phyloP scores from a whole-genome alignment of 2,797 vertebrate species.

The Gorsachius magnificus region DNA sequence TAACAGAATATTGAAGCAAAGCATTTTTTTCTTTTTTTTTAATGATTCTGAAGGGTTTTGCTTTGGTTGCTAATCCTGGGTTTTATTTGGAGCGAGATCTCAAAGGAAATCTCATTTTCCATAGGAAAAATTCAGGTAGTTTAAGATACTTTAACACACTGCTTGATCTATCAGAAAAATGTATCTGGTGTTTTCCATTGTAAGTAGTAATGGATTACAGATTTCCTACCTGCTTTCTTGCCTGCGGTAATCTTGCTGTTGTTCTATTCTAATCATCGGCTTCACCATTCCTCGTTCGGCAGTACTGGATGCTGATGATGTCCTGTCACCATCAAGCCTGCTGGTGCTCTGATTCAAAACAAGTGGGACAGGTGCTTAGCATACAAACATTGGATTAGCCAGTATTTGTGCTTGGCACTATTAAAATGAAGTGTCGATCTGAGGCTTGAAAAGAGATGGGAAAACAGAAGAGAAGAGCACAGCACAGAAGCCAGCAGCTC shows the following conservation, averaged over 20 bases:
- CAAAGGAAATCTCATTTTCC: not conserved
- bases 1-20: not conserved
- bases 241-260: constrained; percentile 86
- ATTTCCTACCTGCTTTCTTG: constrained; percentile 75
- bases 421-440: not conserved
- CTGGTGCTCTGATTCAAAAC: constrained; percentile 83
- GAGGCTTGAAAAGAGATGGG: not conserved
- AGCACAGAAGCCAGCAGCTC: not conserved
- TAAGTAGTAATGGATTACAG: not conserved
- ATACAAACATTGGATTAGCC: not conserved
- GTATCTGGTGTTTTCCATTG: accelerated
- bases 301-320: constrained; percentile 66
- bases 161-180: not conserved
- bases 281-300: constrained; percentile 90
- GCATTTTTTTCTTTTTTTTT: not conserved
- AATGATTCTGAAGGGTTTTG: not conserved
- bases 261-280: constrained; percentile 86
- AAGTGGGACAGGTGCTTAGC: constrained; percentile 11
- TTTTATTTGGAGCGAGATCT: not conserved
- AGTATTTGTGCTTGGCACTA: not conserved
- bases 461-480: not conserved
- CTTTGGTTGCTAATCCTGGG: not conserved
- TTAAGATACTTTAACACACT: not conserved
- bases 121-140: not conserved
- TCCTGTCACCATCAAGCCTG: constrained; percentile 89